These are phyloP conservation scores for Toxonevra muliebris DNA, from an alignment of 2,888 invertebrate genomes.

Conservation along the genomic window DNA sequence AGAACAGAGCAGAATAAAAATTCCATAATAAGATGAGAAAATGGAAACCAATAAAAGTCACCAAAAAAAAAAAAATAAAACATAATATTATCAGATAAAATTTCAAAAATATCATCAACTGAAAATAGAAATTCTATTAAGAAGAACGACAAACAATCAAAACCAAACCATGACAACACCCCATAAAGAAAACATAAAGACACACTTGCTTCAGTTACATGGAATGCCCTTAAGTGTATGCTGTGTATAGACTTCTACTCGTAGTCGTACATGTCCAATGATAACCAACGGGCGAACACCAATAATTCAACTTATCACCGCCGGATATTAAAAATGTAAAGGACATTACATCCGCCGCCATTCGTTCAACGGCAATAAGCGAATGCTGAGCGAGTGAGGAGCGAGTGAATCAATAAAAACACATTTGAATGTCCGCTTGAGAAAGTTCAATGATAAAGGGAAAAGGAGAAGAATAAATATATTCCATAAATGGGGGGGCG, in stretches of 20 bases:
- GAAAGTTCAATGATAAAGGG: slow-evolving; percentile 14
- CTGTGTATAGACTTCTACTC: no score
- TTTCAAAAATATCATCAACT: slow-evolving; percentile 12
- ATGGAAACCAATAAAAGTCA: slow-evolving; percentile 37
- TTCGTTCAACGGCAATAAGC: slow-evolving; percentile 21
- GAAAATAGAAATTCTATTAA: slow-evolving; percentile 2
- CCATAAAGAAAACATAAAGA: no score
- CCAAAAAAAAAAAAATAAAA: slow-evolving; percentile 18
- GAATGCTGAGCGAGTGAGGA: slow-evolving; percentile 20
- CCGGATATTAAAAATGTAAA: slow-evolving; percentile 61
- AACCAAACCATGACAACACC: no score
- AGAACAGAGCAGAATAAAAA: no score
- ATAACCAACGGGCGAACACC: slow-evolving; percentile 33
- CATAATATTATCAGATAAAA: slow-evolving; percentile 35
- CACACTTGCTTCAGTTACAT: no score
- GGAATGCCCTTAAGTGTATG: no score
- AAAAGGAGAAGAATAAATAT: slow-evolving; percentile 8
- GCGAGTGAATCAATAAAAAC: slow-evolving; percentile 42
- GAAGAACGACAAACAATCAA: background rate
- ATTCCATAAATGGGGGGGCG: slow-evolving; percentile 5
- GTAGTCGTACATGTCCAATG: no score
- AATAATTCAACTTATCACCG: slow-evolving; percentile 64
- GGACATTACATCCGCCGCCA: slow-evolving; percentile 51
- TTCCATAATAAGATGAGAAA: background rate
- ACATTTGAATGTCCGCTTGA: slow-evolving; percentile 46